Evolutionary conservation across 2,113 vertebrate species (phyloP).

Genomic region (Nothocercus julius): DNA sequence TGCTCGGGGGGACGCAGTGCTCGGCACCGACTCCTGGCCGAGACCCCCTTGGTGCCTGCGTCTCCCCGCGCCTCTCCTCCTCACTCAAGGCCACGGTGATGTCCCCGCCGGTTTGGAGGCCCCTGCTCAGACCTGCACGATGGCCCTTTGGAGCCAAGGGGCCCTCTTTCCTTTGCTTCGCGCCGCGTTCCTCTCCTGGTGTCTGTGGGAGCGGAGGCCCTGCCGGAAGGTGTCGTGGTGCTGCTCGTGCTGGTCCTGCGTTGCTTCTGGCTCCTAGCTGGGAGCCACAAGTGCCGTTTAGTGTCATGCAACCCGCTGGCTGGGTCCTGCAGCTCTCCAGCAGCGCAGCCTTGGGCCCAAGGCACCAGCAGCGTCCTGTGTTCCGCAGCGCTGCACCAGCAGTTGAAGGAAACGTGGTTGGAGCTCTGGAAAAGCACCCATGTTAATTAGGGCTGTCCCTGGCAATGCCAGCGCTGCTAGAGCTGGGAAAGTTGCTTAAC

Average conservation of each 20-base stretch:
- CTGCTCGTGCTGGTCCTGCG: not conserved
- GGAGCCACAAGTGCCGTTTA: not conserved
- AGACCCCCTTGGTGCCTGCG: not conserved
- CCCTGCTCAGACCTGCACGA: not conserved
- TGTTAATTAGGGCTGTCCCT: not conserved
- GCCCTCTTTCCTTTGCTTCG: not conserved
- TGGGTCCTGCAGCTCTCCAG: not conserved
- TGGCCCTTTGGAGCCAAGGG: not conserved
- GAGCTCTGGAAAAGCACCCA: not conserved
- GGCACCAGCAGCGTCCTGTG: not conserved
- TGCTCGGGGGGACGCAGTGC: not conserved
- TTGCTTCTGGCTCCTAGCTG: not conserved
- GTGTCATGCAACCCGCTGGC: too few relatives aligned
- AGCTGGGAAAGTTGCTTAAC: rapidly evolving
- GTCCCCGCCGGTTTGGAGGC: too few relatives aligned
- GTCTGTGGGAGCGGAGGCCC: not conserved
- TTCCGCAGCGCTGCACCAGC: not conserved
- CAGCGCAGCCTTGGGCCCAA: not conserved
- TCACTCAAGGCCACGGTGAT: rapidly evolving
- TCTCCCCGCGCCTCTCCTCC: too few relatives aligned
- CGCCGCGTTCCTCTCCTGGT: not conserved
- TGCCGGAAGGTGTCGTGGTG: not conserved
- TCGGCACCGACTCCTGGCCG: not conserved
- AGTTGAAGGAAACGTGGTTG: rapidly evolving
- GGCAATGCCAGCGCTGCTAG: rapidly evolving